Base-by-base conservation (phyloP, 2,113 vertebrate species). In the Crotalus tigris region DNA sequence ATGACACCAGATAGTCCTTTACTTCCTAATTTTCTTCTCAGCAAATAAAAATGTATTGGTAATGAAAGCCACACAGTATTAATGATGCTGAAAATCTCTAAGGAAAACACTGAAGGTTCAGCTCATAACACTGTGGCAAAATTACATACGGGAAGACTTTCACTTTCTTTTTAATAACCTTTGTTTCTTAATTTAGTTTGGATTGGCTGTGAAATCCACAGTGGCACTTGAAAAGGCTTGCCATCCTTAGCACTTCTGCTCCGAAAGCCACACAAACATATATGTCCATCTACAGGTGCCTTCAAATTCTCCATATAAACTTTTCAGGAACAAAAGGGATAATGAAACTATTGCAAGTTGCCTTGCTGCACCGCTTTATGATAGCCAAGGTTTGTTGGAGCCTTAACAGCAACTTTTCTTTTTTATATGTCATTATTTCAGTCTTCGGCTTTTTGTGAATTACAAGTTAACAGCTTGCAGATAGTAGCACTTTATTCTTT, bases 111-210 rank as follows among this genome's bases (percentile, higher is more conserved):
- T 97, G 97, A 96, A 97, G 94, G 96, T 97, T 95, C 96, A 97
- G 96, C 97, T 95, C 96, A 94, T 97, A 97, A 97, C 95, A 97
- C 97, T 97, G 96, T 96, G 96, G 96, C 95, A 94, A 93, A 96
- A 96, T 97, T 97, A 97, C 95, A 97, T 55, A 96, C 94, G 94
- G 95, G 97, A 96, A 97, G 97, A 97, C 95, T 39, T 81, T 39
- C 21, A 39, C 1, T 81, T 81, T 44, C 94, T 97, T 98, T 97
- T 97, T 98, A 98, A 98, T 98, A 98, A 98, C 97, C 97, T 97
- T 97, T 96, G 97, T 98, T 98, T 98, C 98, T 97, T 98, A 98
- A 98, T 98, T 98, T 97, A 98, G 97, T 97, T 98, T 98, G 98
- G 98, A 98, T 98, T 98, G 98, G 98, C 95, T 97, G 96, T 97